Base-by-base conservation (phyloP, 2,113 vertebrate genomes). In the Panthera leo region DNA sequence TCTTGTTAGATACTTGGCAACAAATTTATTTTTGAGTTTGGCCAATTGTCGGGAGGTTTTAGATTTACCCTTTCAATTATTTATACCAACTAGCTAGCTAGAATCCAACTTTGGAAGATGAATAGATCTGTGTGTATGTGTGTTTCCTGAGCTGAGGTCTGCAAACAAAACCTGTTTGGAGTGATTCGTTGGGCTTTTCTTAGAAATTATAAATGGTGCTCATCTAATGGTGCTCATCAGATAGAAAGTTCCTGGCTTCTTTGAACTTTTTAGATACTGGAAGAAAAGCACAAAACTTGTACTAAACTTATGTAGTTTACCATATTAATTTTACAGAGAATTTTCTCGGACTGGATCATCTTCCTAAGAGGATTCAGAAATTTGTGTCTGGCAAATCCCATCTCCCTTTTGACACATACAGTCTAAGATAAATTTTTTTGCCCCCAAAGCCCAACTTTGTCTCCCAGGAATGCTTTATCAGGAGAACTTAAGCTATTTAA, bases 401-500 rank as follows among this genome's bases (percentile, higher is more conserved):
- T 91, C 61, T 94, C 25, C 39, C 58, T 97, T 96, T 89, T 83
- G 94, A 5, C 4, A 96, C 67, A 39, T 42, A 93, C 78, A 97
- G 82, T 29, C 51, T 89, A 53, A 83, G 53, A 93, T n/a, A 95
- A 70, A 29, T 48, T 96, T 85, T 78, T 89, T 58, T 55, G 75
- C 89, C 95, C 70, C 65, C 88, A 31, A 67, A 80, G 65, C 85
- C 85, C 63, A 75, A 51, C 83, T 80, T 98, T 85, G 2, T 94
- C 51, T 96, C 25, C 48, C 2, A 82, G 63, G 36, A 95, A 73
- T 92, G 76, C 51, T 96, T 95, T 97, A 89, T 92, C 85, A 96
- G 95, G 97, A 98, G n/a, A 98, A 75, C 27, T 93, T 85, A 96
- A 97, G 82, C 48, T 97, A 95, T 94, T 98, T 94, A 94, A 96